Percentiles rank a stretch among this genome's conserved stretches.
Conservation (phyloP, 1,140 invertebrate genomes). For the Sogatella furcifera region DNA sequence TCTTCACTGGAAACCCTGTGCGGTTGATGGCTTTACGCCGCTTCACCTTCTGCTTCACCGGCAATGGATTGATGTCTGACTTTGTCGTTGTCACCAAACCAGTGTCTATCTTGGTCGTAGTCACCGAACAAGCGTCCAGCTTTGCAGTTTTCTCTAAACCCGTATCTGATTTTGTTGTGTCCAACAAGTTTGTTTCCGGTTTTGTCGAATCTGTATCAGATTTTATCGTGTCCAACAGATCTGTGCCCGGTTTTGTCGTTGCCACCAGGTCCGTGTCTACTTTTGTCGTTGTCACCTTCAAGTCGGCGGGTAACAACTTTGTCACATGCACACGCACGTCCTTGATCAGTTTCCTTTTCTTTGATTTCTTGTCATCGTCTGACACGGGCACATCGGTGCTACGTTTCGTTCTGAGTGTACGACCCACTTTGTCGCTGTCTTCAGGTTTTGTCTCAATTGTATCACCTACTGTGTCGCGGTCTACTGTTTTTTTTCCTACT, state of each 20-base stretch:
- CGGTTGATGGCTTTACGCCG: slow-evolving; percentile 67
- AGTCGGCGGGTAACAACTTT: slow-evolving; percentile 34
- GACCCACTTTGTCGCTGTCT: too few relatives aligned
- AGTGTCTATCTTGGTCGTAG: slow-evolving; percentile 18
- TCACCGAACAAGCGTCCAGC: too few relatives aligned
- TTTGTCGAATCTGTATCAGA: too few relatives aligned
- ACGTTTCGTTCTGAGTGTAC: too few relatives aligned
- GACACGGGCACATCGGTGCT: too few relatives aligned
- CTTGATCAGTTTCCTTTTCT: slow-evolving; percentile 42
- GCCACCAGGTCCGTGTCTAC: background rate
- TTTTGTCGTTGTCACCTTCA: slow-evolving; percentile 24
- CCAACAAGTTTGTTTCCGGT: too few relatives aligned
- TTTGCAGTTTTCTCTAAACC: too few relatives aligned
- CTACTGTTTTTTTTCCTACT: background rate
- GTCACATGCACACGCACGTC: slow-evolving; percentile 42
- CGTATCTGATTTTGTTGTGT: too few relatives aligned
- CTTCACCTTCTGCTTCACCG: slow-evolving; percentile 30
- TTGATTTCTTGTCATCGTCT: slow-evolving; percentile 24
- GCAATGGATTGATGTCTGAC: background rate
- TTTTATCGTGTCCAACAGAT: too few relatives aligned
- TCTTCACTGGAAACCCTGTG: slow-evolving; percentile 74
- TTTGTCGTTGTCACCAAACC: slow-evolving; percentile 17
- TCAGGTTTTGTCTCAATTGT: too few relatives aligned
- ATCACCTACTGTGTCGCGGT: too few relatives aligned
- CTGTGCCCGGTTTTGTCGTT: too few relatives aligned